Evolutionary conservation across 1,140 invertebrate species (phyloP).

Genomic region (Daktulosphaira vitifoliae): DNA sequence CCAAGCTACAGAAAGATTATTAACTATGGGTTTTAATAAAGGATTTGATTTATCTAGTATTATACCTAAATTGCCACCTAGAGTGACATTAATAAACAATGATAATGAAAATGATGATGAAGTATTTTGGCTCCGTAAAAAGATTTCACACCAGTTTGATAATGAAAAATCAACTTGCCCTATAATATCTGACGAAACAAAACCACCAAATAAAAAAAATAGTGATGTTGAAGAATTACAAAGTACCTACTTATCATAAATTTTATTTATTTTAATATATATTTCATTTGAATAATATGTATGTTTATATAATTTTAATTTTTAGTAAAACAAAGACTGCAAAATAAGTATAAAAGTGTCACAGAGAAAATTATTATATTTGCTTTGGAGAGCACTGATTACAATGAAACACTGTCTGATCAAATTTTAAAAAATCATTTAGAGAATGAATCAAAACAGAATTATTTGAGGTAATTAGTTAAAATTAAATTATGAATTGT

Average conservation of each 20-base stretch:
- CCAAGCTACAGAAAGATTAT: conserved; percentile 67
- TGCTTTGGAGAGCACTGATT: conserved; percentile 78
- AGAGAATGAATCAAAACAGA: conserved; percentile 16
- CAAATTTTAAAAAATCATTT: conserved; percentile 36
- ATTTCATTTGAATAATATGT: no score
- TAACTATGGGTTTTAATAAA: conserved; percentile 71
- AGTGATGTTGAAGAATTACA: conserved; percentile 11
- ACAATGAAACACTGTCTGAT: conserved; percentile 64
- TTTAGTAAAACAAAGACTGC: conserved; percentile 64
- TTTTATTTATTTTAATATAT: no score
- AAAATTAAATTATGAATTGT: no score
- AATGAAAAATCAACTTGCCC: conserved; percentile 45
- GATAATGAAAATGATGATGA: conserved; percentile 46
- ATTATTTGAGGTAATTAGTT: no score
- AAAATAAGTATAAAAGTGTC: conserved; percentile 62
- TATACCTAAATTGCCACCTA: conserved; percentile 36
- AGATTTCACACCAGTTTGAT: not conserved
- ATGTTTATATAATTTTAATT: no score
- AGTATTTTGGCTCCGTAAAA: conserved; percentile 38
- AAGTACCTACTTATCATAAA: conserved; percentile 20
- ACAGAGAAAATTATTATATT: conserved; percentile 69
- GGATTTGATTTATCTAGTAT: conserved; percentile 49
- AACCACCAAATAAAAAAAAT: conserved; percentile 49
- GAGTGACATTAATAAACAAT: conserved; percentile 39
- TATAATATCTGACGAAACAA: conserved; percentile 66